Conservation (phyloP, 2,113 vertebrate genomes). For the Pantherophis guttatus region DNA sequence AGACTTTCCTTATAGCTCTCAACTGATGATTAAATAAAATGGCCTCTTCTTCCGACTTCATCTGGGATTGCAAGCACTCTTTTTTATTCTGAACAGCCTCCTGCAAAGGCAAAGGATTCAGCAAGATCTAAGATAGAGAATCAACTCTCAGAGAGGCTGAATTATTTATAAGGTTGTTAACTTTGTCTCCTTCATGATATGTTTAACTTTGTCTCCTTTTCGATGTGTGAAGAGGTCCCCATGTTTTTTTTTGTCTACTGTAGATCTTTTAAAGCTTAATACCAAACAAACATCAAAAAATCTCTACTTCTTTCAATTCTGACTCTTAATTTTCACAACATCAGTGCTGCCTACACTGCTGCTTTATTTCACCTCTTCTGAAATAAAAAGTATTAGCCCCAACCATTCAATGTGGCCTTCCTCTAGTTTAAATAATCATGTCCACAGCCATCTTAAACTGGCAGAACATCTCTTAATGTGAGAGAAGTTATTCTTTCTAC, state of each 20-base stretch:
- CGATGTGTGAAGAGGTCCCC: not conserved
- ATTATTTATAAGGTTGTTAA: not conserved
- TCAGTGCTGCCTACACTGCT: not conserved
- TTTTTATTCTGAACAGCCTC: slow-evolving; percentile 66
- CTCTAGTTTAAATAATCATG: not conserved
- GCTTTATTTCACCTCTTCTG: not conserved
- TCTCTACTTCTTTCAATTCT: not conserved
- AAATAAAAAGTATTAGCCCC: not conserved
- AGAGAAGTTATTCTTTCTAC: not conserved
- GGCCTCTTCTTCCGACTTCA: slow-evolving; percentile 67
- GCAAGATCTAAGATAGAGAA: not conserved
- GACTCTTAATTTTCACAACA: not conserved
- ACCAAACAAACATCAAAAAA: not conserved
- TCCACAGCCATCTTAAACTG: not conserved
- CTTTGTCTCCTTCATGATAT: not conserved
- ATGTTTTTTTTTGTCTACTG: not conserved
- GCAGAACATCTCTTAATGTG: not conserved
- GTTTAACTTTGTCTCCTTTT: not conserved
- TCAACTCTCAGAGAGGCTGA: not conserved
- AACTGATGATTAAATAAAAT: slow-evolving; percentile 64
- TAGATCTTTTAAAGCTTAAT: not conserved
- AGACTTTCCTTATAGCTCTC: slow-evolving; percentile 52
- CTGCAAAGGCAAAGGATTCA: slow-evolving; percentile 51
- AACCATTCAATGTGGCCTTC: not conserved
- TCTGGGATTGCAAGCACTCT: slow-evolving; percentile 56